A percentile compares a stretch with the other conserved stretches of the same genome.
Conservation (phyloP, 2,797 vertebrate species). For the Sarcophilus harrisii region DNA sequence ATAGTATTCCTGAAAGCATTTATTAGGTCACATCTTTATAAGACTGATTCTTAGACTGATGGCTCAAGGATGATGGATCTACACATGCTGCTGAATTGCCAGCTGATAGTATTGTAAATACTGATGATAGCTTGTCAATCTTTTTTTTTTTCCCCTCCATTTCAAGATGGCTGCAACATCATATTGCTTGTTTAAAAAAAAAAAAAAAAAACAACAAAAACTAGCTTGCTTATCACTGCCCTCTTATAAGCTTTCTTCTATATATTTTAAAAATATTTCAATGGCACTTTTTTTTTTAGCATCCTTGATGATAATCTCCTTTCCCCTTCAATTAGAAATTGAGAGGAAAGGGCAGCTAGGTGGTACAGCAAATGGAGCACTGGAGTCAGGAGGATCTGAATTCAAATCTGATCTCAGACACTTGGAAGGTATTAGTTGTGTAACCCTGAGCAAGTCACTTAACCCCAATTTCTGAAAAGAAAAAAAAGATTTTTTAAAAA, state of each 20-base stretch:
- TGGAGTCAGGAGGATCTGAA: too few relatives aligned
- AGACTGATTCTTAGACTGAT: background rate
- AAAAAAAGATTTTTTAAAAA: background rate
- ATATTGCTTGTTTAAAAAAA: background rate
- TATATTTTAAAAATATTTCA: background rate
- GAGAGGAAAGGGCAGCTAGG: background rate
- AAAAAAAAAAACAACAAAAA: background rate
- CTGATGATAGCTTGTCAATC: background rate
- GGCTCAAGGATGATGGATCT: background rate
- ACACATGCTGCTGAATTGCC: background rate
- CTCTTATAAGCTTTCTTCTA: background rate
- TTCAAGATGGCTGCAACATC: too few relatives aligned
- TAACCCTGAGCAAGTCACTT: too few relatives aligned
- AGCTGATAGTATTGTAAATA: background rate
- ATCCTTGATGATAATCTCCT: background rate
- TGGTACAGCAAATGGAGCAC: too few relatives aligned
- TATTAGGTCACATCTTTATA: background rate
- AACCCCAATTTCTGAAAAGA: too few relatives aligned
- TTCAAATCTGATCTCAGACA: too few relatives aligned
- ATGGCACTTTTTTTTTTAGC: background rate
- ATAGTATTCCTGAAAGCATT: background rate
- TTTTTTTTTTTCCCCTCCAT: background rate
- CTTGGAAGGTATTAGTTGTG: too few relatives aligned
- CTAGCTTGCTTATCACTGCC: background rate
- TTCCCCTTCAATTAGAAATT: background rate